phyloP scores from a whole-genome alignment of 2,797 vertebrate species.

The Cuculus canorus region DNA sequence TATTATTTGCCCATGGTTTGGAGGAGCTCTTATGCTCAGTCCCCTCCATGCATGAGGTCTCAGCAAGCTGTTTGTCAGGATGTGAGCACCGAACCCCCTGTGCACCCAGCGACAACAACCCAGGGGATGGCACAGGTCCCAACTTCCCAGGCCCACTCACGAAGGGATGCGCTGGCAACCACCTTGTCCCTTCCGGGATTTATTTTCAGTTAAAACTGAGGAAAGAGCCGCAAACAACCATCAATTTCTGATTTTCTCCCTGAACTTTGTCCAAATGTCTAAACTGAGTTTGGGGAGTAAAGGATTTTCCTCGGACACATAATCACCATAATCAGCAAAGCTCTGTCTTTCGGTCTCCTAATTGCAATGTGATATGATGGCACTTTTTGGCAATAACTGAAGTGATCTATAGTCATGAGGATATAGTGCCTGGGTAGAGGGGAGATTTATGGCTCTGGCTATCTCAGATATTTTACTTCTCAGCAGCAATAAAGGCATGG shows the following conservation, averaged over 20 bases:
- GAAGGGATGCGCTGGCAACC: rapidly evolving
- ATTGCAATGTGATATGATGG: conserved; percentile 56
- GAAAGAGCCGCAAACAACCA: background rate
- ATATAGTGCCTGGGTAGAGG: conserved; percentile 41
- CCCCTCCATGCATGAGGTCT: rapidly evolving
- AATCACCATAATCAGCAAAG: conserved; percentile 9
- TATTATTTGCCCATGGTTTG: background rate
- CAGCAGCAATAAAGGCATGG: conserved; percentile 71
- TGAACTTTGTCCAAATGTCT: conserved; percentile 13
- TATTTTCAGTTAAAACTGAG: background rate
- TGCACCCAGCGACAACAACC: too few relatives aligned
- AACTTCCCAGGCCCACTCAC: rapidly evolving
- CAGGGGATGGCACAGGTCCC: rapidly evolving
- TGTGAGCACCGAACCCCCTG: background rate
- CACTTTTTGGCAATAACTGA: conserved; percentile 59
- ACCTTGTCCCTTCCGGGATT: background rate
- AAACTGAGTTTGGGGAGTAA: background rate
- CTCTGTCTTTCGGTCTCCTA: conserved; percentile 29
- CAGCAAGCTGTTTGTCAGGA: background rate
- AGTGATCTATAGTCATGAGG: conserved; percentile 60
- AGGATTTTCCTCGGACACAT: conserved; percentile 21
- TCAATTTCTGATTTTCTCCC: background rate
- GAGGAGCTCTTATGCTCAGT: background rate
- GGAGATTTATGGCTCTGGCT: conserved; percentile 66
- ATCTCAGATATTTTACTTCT: conserved; percentile 70